Evolutionary conservation across 2,113 vertebrate genomes (phyloP).

Genomic region (Rhombomys opimus): DNA sequence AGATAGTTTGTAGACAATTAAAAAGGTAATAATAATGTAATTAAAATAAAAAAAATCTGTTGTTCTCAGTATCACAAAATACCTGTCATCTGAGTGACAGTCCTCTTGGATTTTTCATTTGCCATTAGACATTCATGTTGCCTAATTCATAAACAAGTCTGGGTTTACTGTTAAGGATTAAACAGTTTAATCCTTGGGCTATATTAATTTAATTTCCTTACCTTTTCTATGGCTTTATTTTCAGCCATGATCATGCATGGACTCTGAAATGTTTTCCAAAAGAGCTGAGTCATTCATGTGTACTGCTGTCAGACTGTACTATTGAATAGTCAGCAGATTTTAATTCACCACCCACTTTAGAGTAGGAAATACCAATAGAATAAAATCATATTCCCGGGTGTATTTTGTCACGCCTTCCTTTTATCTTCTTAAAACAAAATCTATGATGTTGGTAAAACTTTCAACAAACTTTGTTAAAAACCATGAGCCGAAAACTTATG

Average conservation of each 20-base stretch:
- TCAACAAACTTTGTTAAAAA: not conserved
- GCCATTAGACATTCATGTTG: not conserved
- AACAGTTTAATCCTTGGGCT: not conserved
- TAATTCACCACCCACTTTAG: constrained; percentile 23
- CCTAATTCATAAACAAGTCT: not conserved
- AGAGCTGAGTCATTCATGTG: not conserved
- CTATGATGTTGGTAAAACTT: not conserved
- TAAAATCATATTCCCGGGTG: not conserved
- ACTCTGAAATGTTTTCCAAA: not conserved
- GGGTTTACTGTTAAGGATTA: not conserved
- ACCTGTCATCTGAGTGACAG: not conserved
- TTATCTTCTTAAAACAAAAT: constrained; percentile 8
- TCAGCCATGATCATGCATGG: not conserved
- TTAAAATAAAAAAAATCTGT: not conserved
- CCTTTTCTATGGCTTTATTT: not conserved
- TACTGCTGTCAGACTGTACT: not conserved
- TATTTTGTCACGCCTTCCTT: not conserved
- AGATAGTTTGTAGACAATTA: not conserved
- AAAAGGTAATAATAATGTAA: not conserved
- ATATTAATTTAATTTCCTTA: not conserved
- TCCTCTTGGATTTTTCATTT: not conserved
- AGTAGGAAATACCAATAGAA: not conserved
- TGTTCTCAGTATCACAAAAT: not conserved
- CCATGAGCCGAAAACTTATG: not conserved
- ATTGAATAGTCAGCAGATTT: constrained; percentile 18